A percentile compares a stretch with the other conserved stretches of the same genome.
Conservation (phyloP, 2,888 invertebrate species). For the Cinara cedri region DNA sequence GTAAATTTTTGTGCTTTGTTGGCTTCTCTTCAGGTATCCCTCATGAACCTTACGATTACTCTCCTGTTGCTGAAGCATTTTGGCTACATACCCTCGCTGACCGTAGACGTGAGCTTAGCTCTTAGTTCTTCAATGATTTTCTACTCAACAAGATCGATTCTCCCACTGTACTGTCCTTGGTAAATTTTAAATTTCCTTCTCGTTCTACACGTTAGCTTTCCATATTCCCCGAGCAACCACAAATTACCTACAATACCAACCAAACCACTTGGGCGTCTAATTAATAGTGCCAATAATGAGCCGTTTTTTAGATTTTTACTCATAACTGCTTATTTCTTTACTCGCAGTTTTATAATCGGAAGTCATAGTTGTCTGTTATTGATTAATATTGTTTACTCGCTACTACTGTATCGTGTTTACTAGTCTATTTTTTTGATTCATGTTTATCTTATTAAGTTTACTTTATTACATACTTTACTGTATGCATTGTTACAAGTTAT, state of each 20-base stretch:
- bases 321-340: neutral
- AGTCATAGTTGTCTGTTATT: neutral
- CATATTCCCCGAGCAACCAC: neutral
- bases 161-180: neutral
- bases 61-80: neutral
- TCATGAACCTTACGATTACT: neutral
- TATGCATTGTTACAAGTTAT: neutral
- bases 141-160: neutral
- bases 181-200: no score
- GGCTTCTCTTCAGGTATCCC: no score
- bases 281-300: neutral
- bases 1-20: no score
- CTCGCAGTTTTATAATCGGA: neutral
- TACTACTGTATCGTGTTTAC: neutral
- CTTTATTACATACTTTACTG: neutral
- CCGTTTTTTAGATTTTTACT: neutral
- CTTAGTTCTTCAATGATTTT: slow-evolving; percentile 3
- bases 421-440: neutral
- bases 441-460: neutral
- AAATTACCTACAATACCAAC: neutral
- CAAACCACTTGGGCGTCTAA: no score
- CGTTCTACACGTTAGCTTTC: neutral
- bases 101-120: neutral
- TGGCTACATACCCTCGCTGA: neutral
- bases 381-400: neutral